A percentile compares a stretch with the other conserved stretches of the same genome.
These are phyloP conservation scores for Eutolmus rufibarbis DNA, from an alignment of 2,888 invertebrate genomes.

Conservation along the genomic window DNA sequence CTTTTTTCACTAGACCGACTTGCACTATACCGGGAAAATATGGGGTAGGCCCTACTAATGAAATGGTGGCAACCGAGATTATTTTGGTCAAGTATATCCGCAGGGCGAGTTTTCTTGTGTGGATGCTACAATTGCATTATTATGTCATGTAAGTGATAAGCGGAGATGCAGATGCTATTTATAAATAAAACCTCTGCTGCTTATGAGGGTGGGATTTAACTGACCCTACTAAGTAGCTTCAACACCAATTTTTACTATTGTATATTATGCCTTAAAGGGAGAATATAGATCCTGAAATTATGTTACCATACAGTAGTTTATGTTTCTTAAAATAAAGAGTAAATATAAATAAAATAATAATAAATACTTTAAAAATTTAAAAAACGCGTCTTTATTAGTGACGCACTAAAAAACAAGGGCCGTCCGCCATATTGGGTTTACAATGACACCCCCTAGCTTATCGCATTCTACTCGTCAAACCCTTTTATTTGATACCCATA, in stretches of 20 bases:
- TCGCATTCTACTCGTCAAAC: too few species aligned
- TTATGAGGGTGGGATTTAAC: background rate
- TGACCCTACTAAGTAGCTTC: background rate
- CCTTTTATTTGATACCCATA: too few species aligned
- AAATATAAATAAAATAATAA: too few species aligned
- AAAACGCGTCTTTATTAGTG: too few species aligned
- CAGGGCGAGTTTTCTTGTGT: background rate
- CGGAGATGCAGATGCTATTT: conserved; percentile 6
- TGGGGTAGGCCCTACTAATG: background rate
- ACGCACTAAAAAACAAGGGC: too few species aligned
- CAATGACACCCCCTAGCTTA: too few species aligned
- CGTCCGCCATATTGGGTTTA: too few species aligned
- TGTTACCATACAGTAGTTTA: too few species aligned
- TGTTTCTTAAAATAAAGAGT: too few species aligned
- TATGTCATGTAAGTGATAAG: background rate
- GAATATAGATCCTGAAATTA: too few species aligned
- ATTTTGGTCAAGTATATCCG: conserved; percentile 29
- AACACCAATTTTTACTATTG: background rate
- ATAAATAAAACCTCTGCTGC: background rate
- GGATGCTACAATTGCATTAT: conserved; percentile 25
- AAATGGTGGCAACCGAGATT: conserved; percentile 7
- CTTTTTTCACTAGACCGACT: background rate
- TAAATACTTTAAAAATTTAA: too few species aligned
- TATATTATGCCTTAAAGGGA: background rate
- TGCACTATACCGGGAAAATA: background rate